Conservation (phyloP, 2,888 invertebrate genomes). For the Ferrisia virgata region DNA sequence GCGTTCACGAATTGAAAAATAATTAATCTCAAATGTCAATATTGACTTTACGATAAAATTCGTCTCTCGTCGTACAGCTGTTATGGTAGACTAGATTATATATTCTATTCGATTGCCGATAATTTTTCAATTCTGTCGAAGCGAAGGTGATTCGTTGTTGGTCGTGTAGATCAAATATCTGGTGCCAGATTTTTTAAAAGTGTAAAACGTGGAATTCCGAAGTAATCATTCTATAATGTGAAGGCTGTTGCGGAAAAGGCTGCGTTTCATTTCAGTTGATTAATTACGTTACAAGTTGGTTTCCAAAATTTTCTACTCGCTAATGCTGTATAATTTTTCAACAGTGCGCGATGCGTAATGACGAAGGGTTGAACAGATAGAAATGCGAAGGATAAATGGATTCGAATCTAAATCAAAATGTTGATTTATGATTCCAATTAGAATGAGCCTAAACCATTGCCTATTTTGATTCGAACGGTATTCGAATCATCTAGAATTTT, state of each 20-base stretch:
- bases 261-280: neutral
- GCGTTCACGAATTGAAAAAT: neutral
- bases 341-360: neutral
- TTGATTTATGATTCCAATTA: neutral
- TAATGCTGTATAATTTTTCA: neutral
- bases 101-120: neutral
- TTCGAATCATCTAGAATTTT: neutral
- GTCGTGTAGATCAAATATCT: neutral
- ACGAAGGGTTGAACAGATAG: neutral
- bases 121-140: neutral
- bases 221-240: neutral
- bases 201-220: neutral
- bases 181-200: neutral
- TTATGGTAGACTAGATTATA: too few relatives aligned
- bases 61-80: neutral
- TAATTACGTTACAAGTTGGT: neutral
- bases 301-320: neutral
- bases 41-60: neutral
- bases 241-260: neutral
- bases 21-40: slow-evolving; percentile 10
- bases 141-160: neutral
- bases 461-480: neutral
- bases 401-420: neutral
- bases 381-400: neutral
- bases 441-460: too few relatives aligned